These are phyloP conservation scores for Rhabditoides inermis DNA, from an alignment of 2,888 invertebrate species.

Conservation along the genomic window DNA sequence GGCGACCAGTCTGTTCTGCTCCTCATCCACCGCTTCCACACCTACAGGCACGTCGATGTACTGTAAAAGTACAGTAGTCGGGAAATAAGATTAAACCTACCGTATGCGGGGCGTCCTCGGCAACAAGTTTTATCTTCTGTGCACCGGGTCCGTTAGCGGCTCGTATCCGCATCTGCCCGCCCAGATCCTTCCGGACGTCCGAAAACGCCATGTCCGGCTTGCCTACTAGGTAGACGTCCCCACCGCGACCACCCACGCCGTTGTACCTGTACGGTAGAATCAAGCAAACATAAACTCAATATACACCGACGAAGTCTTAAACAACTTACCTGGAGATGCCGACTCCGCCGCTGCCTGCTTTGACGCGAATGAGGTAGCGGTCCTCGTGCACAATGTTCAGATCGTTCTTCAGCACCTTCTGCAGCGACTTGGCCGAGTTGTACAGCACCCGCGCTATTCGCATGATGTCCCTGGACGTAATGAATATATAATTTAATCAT, in stretches of 20 bases:
- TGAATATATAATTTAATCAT: no score
- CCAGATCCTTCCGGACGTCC: constrained; percentile 23
- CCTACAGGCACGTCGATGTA: constrained; percentile 43
- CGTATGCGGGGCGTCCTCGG: constrained; percentile 11
- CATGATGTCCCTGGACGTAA: no score
- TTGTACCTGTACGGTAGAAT: constrained; percentile 30
- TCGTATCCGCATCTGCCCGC: constrained; percentile 4
- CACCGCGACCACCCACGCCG: constrained; percentile 45
- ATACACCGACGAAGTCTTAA: background rate
- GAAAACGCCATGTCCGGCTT: constrained; percentile 28
- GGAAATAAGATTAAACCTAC: background rate
- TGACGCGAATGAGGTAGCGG: constrained; percentile 16
- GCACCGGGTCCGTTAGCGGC: constrained; percentile 16
- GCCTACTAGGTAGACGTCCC: constrained; percentile 32
- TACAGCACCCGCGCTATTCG: no score
- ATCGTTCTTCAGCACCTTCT: constrained; percentile 16
- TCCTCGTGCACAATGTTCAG: constrained; percentile 18
- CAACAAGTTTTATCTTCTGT: constrained; percentile 15
- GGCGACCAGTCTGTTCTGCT: constrained; percentile 26
- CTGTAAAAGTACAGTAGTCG: constrained; percentile 6
- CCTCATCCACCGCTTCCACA: constrained; percentile 38
- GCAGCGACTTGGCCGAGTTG: no score
- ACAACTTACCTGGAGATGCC: constrained; percentile 28
- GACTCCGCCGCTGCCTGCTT: constrained; percentile 34
- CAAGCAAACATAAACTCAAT: background rate